Percentiles rank a stretch among this genome's conserved stretches.
Evolutionary conservation across 2,888 invertebrate species (phyloP).

Genomic region (Erebia aethiops): DNA sequence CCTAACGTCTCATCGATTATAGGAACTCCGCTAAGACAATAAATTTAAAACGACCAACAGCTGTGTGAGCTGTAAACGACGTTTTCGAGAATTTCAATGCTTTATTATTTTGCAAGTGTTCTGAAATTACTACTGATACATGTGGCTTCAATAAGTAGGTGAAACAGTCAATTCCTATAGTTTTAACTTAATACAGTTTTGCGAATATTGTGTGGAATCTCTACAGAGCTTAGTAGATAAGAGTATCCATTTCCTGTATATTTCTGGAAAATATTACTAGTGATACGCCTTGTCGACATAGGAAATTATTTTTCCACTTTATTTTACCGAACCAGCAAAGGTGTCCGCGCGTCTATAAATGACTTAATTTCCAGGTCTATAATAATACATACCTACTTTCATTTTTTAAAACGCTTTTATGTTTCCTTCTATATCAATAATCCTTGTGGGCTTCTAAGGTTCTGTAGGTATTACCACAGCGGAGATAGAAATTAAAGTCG

Average conservation of each 20-base stretch:
- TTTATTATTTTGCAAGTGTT: constrained; percentile 70
- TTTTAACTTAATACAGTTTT: constrained; percentile 16
- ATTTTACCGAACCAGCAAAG: not conserved
- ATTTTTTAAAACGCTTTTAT: too few species aligned
- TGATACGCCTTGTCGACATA: not conserved
- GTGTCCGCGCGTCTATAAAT: not conserved
- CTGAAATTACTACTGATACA: constrained; percentile 62
- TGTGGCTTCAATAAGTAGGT: constrained; percentile 54
- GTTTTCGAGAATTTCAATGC: constrained; percentile 68
- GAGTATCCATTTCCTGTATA: constrained; percentile 1
- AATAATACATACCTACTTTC: too few species aligned
- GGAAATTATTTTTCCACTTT: constrained; percentile 4
- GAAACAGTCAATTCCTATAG: constrained; percentile 38
- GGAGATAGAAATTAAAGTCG: too few species aligned
- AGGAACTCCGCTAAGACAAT: constrained; percentile 42
- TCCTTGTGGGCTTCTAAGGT: too few species aligned
- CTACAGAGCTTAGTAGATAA: not conserved
- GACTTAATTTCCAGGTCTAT: not conserved
- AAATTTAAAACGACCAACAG: constrained; percentile 61
- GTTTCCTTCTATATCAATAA: too few species aligned
- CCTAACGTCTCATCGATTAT: constrained; percentile 30
- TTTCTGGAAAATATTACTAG: not conserved
- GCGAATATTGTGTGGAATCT: not conserved
- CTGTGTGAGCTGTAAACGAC: constrained; percentile 57
- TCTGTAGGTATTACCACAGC: too few species aligned